Evolutionary conservation across 2,113 vertebrate species (phyloP).

Genomic region (Azemiops feae): DNA sequence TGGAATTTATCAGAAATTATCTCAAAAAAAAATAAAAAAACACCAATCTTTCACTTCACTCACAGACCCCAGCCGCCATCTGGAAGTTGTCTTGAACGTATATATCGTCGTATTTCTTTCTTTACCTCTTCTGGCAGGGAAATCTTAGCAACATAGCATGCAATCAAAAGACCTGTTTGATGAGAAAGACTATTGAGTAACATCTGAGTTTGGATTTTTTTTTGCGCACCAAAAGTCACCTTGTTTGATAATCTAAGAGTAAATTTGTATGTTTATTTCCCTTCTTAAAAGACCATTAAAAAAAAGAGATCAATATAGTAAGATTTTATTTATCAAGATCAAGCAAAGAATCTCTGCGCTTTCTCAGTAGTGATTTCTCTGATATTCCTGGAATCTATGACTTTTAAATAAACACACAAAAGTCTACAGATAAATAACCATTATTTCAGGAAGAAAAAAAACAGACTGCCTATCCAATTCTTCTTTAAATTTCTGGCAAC

Average conservation of each 20-base stretch:
- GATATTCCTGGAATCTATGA: neutral
- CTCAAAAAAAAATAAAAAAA: neutral
- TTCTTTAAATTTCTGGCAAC: neutral
- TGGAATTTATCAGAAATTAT: neutral
- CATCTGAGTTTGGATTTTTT: neutral
- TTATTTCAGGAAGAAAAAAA: neutral
- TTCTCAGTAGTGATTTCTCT: neutral
- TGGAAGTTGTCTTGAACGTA: constrained; percentile 87
- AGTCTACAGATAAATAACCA: neutral
- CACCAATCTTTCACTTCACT: constrained; percentile 64
- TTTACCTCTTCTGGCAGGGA: constrained; percentile 73
- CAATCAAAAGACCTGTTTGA: constrained; percentile 82
- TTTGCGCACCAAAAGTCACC: neutral
- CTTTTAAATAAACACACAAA: neutral
- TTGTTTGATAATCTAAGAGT: neutral
- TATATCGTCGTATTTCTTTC: constrained; percentile 87
- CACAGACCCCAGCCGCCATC: constrained; percentile 96
- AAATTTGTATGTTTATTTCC: neutral
- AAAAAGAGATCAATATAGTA: neutral
- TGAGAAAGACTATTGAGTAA: accelerated
- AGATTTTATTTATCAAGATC: neutral
- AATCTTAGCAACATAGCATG: constrained; percentile 78
- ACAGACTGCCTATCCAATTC: neutral
- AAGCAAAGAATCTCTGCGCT: neutral
- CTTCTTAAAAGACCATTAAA: neutral